Base-by-base conservation (phyloP, 2,888 invertebrate genomes). In the Tinea pellionella region DNA sequence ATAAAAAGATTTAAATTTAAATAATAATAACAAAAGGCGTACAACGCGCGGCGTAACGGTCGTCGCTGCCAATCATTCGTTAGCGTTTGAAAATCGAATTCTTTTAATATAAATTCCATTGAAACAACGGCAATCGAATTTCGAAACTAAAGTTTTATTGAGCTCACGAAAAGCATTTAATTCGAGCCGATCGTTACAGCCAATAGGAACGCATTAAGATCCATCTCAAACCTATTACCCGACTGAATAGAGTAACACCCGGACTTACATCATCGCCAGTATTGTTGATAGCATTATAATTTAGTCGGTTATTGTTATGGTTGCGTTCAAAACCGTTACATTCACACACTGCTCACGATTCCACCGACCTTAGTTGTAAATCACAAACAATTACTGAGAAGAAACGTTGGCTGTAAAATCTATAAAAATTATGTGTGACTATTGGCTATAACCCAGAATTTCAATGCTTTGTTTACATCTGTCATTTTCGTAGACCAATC, bases 121-220 rank as follows among this genome's bases (percentile, higher is more conserved):
- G 41, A 8, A 12, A 41, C 24, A 41, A 41, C 41, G 41, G 41
- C 47, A 16, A 9, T 15, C 47, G 47, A 47, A 47, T 47, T 47
- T 47, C 47, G 47, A 47, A 47, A 47, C 47, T 53, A 11, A 53
- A 24, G 24, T 53, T 53, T 53, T 53, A 53, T 53, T 53, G 24
- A 18, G 19, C 53, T 53, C 53, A 53, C 53, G 53, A 53, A 53
- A 53, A 53, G 53, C 53, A 53, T 53, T 53, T 53, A 53, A 53
- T 53, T 53, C 53, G 53, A 53, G 53, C 18, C 53, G 53, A 53
- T 53, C 53, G 53, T 53, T 53, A 53, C 53, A 53, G 24, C 53
- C 53, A 53, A 53, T 53, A 53, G 53, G 24, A 53, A 53, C 53
- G 53, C 53, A 53, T 53, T 53, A 53, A 53, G 53, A 53, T 53